Conservation (phyloP, 1,140 invertebrate genomes). For the Zaprionus ghesquierei region DNA sequence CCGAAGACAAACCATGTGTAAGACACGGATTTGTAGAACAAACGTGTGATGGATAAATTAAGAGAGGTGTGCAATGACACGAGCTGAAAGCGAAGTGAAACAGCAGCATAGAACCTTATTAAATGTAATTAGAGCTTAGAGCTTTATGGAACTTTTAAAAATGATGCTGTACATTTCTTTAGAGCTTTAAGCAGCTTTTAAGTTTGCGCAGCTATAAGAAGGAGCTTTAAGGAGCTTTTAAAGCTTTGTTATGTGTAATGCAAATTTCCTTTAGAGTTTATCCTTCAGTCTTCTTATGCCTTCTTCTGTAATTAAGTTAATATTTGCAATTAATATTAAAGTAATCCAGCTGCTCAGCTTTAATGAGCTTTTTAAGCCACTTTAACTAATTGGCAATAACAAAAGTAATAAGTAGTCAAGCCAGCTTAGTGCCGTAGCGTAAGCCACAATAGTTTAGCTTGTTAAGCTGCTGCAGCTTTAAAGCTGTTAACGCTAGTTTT, state of each 20-base stretch:
- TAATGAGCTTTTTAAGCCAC: neutral
- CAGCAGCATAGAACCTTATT: no score
- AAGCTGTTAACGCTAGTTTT: neutral
- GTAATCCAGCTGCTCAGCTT: neutral
- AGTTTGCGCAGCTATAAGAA: no score
- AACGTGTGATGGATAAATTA: conserved; percentile 7
- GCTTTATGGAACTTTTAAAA: no score
- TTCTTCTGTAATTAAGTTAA: neutral
- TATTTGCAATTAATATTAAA: neutral
- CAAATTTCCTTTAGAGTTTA: neutral
- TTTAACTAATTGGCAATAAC: neutral
- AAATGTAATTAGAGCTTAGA: neutral
- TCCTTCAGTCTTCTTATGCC: neutral
- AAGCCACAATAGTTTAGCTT: neutral
- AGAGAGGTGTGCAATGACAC: conserved; percentile 11
- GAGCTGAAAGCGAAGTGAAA: neutral
- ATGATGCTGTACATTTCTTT: no score
- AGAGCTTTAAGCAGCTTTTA: neutral
- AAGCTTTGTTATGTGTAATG: no score
- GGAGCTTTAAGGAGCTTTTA: neutral
- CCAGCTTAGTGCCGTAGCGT: neutral
- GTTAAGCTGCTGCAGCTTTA: neutral
- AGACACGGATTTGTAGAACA: conserved; percentile 1
- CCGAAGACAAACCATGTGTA: conserved; percentile 1
- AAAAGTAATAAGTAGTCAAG: neutral